Conservation (phyloP, 53 echinoderm and acorn worm species). For the Patiria pectinifera region DNA sequence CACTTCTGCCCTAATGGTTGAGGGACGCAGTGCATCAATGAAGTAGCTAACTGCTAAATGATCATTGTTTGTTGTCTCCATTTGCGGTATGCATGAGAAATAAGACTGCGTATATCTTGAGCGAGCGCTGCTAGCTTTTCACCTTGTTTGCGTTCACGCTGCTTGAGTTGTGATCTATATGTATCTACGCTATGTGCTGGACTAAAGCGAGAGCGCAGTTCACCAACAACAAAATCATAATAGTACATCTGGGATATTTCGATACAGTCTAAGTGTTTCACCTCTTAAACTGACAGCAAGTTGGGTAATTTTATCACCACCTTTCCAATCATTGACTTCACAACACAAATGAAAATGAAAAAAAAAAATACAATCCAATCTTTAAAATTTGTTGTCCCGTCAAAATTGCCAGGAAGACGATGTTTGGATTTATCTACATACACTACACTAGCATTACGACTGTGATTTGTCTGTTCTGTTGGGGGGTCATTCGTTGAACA, state of each 20-base stretch:
- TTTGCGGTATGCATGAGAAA: constrained; percentile 19
- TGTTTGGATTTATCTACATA: background rate
- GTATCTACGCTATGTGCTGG: constrained; percentile 17
- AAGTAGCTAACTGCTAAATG: constrained; percentile 26
- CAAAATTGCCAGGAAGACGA: constrained; percentile 21
- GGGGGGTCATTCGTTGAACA: too few relatives aligned
- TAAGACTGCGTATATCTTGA: constrained; percentile 17
- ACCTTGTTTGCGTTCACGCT: constrained; percentile 21
- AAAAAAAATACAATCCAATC: constrained; percentile 20
- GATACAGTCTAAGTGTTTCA: background rate
- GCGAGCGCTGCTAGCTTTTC: constrained; percentile 23
- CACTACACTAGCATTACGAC: too few relatives aligned
- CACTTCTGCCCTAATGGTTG: constrained; percentile 13
- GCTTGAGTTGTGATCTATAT: constrained; percentile 9
- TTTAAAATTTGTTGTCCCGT: constrained; percentile 11
- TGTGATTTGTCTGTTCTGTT: too few relatives aligned
- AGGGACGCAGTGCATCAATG: background rate
- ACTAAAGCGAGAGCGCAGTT: constrained; percentile 9
- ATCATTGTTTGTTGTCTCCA: background rate
- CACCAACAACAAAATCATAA: constrained; percentile 27
- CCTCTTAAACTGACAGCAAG: background rate
- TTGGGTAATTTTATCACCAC: background rate
- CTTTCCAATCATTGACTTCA: constrained; percentile 12
- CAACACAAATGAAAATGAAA: constrained; percentile 17
- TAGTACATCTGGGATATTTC: background rate